These are phyloP conservation scores for Pomatorhinus ruficollis DNA, from an alignment of 2,113 vertebrate genomes.

Conservation along the genomic window DNA sequence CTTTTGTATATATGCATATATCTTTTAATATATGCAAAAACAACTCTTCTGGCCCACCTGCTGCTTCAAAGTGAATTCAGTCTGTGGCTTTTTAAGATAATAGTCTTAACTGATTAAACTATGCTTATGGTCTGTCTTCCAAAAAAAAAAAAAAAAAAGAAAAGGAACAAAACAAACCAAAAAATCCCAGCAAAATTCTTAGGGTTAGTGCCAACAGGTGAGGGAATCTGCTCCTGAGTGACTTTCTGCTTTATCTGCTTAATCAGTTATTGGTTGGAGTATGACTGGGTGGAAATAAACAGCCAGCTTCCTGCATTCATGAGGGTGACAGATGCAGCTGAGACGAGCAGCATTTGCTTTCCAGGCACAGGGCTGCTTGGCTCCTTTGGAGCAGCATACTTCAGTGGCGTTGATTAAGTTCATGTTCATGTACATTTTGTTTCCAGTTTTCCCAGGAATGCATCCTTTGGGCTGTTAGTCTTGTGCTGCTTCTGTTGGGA, in stretches of 20 bases:
- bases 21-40: neutral
- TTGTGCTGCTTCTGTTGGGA: slow-evolving; percentile 42
- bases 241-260: slow-evolving; percentile 57
- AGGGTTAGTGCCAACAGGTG: neutral
- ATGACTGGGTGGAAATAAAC: slow-evolving; percentile 60
- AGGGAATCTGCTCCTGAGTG: slow-evolving; percentile 4
- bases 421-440: neutral
- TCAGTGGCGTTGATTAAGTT: slow-evolving; percentile 10
- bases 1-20: neutral
- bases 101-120: slow-evolving; percentile 33
- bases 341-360: slow-evolving; percentile 40
- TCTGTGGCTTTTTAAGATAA: slow-evolving; percentile 3
- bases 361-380: neutral
- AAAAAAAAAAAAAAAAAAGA: neutral
- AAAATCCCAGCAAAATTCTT: neutral
- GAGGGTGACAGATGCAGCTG: neutral
- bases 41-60: neutral
- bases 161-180: neutral
- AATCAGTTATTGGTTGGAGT: slow-evolving; percentile 60
- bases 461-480: slow-evolving; percentile 40
- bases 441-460: slow-evolving; percentile 59
- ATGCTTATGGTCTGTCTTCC: neutral
- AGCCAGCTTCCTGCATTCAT: slow-evolving; percentile 48
- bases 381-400: neutral
- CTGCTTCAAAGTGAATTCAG: neutral